Percentiles rank a stretch among this genome's conserved stretches.
Evolutionary conservation across 2,113 vertebrate species (phyloP).

Genomic region (Enhydra lutris): DNA sequence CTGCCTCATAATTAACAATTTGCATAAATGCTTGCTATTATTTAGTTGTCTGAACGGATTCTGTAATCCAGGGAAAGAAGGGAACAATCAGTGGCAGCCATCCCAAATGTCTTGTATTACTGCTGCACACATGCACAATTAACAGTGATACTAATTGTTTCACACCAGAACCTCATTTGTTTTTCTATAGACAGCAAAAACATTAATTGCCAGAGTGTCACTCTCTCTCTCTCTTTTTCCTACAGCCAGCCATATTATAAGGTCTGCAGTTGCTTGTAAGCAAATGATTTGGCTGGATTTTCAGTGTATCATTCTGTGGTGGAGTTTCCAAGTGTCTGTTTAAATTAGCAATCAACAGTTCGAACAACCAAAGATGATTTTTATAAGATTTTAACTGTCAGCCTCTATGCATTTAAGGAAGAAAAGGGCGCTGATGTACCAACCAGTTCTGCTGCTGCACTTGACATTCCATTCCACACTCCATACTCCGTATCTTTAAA

Average conservation of each 20-base stretch:
- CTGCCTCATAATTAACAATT: slow-evolving; percentile 84
- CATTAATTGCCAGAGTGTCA: slow-evolving; percentile 75
- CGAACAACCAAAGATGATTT: slow-evolving; percentile 20
- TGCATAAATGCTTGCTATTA: slow-evolving; percentile 82
- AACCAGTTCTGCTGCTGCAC: not conserved
- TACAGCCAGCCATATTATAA: slow-evolving; percentile 48
- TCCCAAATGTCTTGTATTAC: slow-evolving; percentile 80
- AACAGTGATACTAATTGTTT: slow-evolving; percentile 82
- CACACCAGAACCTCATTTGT: slow-evolving; percentile 82
- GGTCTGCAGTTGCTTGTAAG: slow-evolving; percentile 72
- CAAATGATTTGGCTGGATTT: slow-evolving; percentile 74
- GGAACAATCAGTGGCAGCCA: slow-evolving; percentile 79
- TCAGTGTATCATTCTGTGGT: not conserved
- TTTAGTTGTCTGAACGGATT: slow-evolving; percentile 84
- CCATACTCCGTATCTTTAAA: not conserved
- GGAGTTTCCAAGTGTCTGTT: slow-evolving; percentile 69
- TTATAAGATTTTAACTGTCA: slow-evolving; percentile 39
- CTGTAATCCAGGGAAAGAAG: slow-evolving; percentile 78
- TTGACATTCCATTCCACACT: not conserved
- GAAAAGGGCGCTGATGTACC: not conserved
- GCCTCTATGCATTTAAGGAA: slow-evolving; percentile 35
- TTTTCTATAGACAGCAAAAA: slow-evolving; percentile 79
- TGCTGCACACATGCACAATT: slow-evolving; percentile 78
- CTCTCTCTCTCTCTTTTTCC: not conserved
- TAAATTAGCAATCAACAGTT: not conserved